These are phyloP conservation scores for Eriocheir sinensis DNA, from an alignment of 1,140 invertebrate genomes.

Conservation along the genomic window DNA sequence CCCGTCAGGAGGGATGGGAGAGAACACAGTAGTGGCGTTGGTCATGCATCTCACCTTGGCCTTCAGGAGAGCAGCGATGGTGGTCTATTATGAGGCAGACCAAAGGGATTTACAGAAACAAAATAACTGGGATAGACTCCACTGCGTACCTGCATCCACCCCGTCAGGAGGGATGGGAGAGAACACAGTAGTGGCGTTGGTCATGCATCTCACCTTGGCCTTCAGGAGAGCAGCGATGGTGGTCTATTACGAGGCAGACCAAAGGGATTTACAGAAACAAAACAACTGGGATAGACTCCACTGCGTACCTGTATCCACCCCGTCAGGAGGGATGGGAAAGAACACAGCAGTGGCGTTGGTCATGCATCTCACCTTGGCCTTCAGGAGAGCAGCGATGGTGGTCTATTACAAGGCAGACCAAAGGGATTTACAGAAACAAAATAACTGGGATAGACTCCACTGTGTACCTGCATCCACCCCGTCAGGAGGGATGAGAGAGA, in stretches of 20 bases:
- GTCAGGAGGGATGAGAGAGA: slow-evolving; percentile 73
- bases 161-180: slow-evolving; percentile 73
- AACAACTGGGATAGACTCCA: slow-evolving; percentile 75
- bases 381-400: slow-evolving; percentile 66
- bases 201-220: slow-evolving; percentile 59
- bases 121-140: slow-evolving; percentile 77
- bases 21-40: too few relatives aligned
- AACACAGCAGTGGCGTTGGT: too few relatives aligned
- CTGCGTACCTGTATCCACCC: slow-evolving; percentile 65
- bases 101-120: slow-evolving; percentile 51
- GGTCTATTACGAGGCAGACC: slow-evolving; percentile 66
- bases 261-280: slow-evolving; percentile 52
- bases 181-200: too few relatives aligned
- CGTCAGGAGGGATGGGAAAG: slow-evolving; percentile 72
- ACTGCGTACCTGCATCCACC: slow-evolving; percentile 59
- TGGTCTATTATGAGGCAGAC: slow-evolving; percentile 66
- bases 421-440: slow-evolving; percentile 61
- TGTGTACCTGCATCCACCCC: slow-evolving; percentile 66
- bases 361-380: slow-evolving; percentile 58
- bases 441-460: slow-evolving; percentile 73
- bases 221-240: slow-evolving; percentile 68
- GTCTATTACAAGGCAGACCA: slow-evolving; percentile 65
- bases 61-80: slow-evolving; percentile 62
- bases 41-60: slow-evolving; percentile 62
- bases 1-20: slow-evolving; percentile 74